Evolutionary conservation across 2,113 vertebrate genomes (phyloP).

Genomic region (Toxostoma redivivum): DNA sequence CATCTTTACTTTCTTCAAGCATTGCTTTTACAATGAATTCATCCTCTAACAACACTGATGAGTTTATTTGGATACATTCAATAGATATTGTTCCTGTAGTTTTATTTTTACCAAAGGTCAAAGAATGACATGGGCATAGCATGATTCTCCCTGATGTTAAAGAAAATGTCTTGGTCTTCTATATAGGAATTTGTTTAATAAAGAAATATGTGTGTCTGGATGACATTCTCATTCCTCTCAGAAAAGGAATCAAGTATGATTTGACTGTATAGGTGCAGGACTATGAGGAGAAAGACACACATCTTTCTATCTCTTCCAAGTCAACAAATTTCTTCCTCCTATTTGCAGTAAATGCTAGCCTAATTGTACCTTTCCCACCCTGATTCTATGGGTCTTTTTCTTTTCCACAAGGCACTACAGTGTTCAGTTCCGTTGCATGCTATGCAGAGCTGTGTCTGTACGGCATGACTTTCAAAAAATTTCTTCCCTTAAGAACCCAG

Average conservation of each 20-base stretch:
- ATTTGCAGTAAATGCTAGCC: not conserved
- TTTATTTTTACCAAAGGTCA: slow-evolving; percentile 33
- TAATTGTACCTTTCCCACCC: not conserved
- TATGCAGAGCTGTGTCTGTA: not conserved
- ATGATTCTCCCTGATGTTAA: slow-evolving; percentile 1
- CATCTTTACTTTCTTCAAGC: not conserved
- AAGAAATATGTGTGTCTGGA: not conserved
- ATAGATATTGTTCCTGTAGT: not conserved
- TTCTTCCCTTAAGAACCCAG: not conserved
- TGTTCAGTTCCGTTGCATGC: not conserved
- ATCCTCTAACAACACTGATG: not conserved
- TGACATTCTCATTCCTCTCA: not conserved
- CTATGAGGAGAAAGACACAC: not conserved
- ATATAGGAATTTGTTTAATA: not conserved
- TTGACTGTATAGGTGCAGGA: not conserved
- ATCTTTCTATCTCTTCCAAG: not conserved
- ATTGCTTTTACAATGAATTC: not conserved
- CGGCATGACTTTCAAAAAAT: not conserved
- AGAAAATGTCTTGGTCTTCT: not conserved
- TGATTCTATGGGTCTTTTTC: not conserved
- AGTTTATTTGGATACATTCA: not conserved
- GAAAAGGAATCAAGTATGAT: not conserved
- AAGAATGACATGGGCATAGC: not conserved
- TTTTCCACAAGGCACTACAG: not conserved
- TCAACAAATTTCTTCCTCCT: not conserved